Percentiles rank a stretch among this genome's conserved stretches.
phyloP scores from a whole-genome alignment of 2,113 vertebrate species.

The Gymnogyps californianus region DNA sequence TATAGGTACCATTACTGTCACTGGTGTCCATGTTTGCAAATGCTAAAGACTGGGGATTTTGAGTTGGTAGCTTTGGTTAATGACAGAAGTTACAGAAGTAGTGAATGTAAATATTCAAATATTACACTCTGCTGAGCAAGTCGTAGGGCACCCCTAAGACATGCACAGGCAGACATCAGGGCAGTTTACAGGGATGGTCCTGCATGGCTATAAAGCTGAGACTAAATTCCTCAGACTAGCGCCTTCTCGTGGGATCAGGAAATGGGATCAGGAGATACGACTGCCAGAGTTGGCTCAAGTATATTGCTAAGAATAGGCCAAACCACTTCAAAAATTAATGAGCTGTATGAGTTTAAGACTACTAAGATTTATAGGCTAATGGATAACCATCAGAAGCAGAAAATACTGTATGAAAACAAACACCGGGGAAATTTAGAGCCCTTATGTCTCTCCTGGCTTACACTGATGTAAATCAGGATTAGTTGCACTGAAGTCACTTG shows the following conservation, averaged over 20 bases:
- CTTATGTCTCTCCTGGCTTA: conserved; percentile 10
- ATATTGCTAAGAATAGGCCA: neutral
- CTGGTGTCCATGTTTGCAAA: neutral
- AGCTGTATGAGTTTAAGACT: conserved; percentile 34
- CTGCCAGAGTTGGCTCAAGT: neutral
- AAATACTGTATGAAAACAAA: conserved; percentile 35
- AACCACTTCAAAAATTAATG: conserved; percentile 49
- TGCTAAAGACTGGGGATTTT: neutral
- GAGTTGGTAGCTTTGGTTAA: neutral
- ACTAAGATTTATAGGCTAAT: conserved; percentile 49
- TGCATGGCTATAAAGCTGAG: neutral
- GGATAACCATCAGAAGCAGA: conserved; percentile 37
- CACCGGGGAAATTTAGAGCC: conserved; percentile 38
- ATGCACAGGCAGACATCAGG: neutral
- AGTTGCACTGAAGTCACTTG: conserved; percentile 35
- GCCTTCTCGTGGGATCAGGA: neutral
- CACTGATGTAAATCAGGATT: conserved; percentile 47
- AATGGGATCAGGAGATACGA: neutral
- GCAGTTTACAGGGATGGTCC: neutral
- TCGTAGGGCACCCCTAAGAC: neutral
- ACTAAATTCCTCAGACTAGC: neutral
- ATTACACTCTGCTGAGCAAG: neutral
- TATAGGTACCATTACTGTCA: neutral
- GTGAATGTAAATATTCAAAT: neutral
- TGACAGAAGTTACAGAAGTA: neutral